A percentile compares a stretch with the other conserved stretches of the same genome.
Evolutionary conservation across 2,113 vertebrate genomes (phyloP).

Genomic region (Zosterops borbonicus): DNA sequence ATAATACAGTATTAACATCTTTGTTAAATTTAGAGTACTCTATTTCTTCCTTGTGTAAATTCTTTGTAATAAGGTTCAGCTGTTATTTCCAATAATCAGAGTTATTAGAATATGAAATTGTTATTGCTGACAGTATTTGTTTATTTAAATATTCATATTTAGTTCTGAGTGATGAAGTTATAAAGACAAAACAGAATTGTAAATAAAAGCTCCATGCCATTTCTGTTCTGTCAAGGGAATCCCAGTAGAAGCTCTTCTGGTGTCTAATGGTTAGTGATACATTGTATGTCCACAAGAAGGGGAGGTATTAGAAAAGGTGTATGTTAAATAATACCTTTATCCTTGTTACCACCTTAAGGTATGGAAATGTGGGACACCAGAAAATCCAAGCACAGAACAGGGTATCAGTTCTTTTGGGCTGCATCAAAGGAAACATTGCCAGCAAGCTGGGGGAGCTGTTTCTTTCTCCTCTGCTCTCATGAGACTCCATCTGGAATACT

Average conservation of each 20-base stretch:
- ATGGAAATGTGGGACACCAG: background rate
- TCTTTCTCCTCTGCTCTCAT: background rate
- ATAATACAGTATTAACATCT: background rate
- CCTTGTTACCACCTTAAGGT: background rate
- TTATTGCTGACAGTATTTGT: background rate
- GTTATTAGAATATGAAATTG: background rate
- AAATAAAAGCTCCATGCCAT: background rate
- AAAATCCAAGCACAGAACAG: background rate
- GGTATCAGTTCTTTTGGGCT: background rate
- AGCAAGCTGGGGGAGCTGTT: background rate
- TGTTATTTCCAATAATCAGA: background rate
- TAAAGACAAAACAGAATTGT: background rate
- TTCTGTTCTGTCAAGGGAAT: background rate
- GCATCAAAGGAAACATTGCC: background rate
- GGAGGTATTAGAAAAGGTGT: background rate
- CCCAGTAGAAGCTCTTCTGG: background rate
- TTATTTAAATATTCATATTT: background rate
- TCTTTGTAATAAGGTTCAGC: background rate
- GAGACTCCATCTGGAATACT: background rate
- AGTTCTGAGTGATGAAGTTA: background rate
- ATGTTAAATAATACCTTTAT: background rate
- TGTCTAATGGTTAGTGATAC: background rate
- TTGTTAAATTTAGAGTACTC: background rate
- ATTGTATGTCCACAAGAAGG: background rate
- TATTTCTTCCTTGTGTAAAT: background rate